Evolutionary conservation across 30 jellyfish, hydroid and myxozoan species (phyloP).

Genomic region (Cassiopea andromeda): DNA sequence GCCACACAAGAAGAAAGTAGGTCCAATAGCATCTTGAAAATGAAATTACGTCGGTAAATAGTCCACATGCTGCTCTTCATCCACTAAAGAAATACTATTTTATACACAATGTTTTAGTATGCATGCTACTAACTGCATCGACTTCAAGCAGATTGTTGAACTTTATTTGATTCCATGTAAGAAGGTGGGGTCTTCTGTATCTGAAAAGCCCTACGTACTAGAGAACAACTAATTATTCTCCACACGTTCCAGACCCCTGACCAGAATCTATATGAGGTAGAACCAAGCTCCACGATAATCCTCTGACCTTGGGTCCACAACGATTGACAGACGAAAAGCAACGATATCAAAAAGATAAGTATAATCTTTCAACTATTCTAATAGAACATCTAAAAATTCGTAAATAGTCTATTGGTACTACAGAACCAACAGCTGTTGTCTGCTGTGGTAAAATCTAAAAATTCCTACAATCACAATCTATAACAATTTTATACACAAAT

Average conservation of each 20-base stretch:
- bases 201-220: not conserved
- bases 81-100: no score
- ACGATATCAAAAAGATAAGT: slow-evolving; percentile 8
- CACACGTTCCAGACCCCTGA: slow-evolving; percentile 13
- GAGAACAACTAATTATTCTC: not conserved
- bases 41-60: no score
- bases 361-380: not conserved
- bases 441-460: no score
- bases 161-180: no score
- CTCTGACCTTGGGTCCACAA: slow-evolving; percentile 22
- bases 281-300: not conserved
- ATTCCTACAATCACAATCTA: no score
- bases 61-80: no score
- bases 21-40: no score
- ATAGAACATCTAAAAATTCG: not conserved
- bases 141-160: no score
- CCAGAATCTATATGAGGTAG: not conserved
- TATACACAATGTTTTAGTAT: no score
- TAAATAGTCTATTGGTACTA: not conserved
- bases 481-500: no score
- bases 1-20: no score
- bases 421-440: not conserved
- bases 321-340: slow-evolving; percentile 13
- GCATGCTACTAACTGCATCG: no score
- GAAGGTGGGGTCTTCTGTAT: not conserved